Evolutionary conservation across 1,140 invertebrate species (phyloP), one percentile per base, ranked within the genome.

Genomic region (Procambarus clarkii): DNA sequence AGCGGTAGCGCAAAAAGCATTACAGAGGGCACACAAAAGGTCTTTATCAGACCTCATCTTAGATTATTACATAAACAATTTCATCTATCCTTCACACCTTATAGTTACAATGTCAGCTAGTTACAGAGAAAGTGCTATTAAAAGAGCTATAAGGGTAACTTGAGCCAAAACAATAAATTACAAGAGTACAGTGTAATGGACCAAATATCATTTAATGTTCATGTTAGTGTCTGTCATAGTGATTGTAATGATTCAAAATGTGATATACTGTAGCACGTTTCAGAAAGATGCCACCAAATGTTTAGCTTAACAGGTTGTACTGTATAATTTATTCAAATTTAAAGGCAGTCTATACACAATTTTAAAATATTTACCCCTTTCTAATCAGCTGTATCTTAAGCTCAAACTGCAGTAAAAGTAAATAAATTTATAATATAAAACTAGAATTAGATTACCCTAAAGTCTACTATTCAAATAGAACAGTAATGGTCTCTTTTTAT

Each of bases 381-480:
- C 54, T 48, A 71, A 74, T 74, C 64, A 44, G 64, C 82, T 85
- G 82, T 85, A 85, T 71, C 60, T 85, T 85, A 85, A 85, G 82
- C 45, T 85, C 82, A 74, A 85, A 85, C n/a, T 74, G 64, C 82
- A 85, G 82, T 85, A 85, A 74, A 45, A 60, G 64, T 85, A 74
- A 71, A 85, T 71, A 85, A 85, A 74, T 85, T 85, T 85, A 85
- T 85, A 85, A 85, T 85, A 21, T 58, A 85, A 84, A 21, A 69
- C 13, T 9, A 34, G 34, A 34, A 34, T 34, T 34, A 1, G 34
- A 34, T 34, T 34, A 34, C 34, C 34, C 34, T 34, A 34, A 34
- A 34, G 34, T 34, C 34, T 34, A 34, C 34, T 34, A 34, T 34
- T 34, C 34, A 34, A 34, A 0, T 34, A 34, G 34, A 34, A 34